Conservation (phyloP, 2,888 invertebrate species). For the Tanytarsus gracilentus region DNA sequence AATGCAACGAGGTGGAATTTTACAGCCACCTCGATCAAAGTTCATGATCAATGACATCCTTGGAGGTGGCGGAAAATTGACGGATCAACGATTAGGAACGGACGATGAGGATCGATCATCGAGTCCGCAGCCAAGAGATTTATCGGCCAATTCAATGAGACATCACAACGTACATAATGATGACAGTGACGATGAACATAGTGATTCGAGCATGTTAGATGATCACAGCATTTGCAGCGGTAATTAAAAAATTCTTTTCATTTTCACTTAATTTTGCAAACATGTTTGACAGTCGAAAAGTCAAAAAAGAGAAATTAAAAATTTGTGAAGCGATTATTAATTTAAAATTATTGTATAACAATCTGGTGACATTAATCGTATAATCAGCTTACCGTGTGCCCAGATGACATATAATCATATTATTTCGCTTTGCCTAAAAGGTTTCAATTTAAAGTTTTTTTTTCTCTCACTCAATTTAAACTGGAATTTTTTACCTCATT, state of each 20-base stretch:
- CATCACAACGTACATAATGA: slow-evolving; percentile 35
- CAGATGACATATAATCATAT: slow-evolving; percentile 28
- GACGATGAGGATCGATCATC: slow-evolving; percentile 38
- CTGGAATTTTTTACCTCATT: not conserved
- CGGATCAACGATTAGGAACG: slow-evolving; percentile 32
- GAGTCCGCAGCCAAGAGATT: slow-evolving; percentile 38
- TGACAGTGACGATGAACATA: slow-evolving; percentile 36
- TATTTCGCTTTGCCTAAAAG: slow-evolving; percentile 11
- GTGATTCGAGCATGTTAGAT: slow-evolving; percentile 14
- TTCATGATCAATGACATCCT: slow-evolving; percentile 89
- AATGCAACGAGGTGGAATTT: slow-evolving; percentile 39
- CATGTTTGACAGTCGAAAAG: not conserved
- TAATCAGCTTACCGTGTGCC: slow-evolving; percentile 27
- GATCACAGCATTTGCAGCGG: slow-evolving; percentile 28
- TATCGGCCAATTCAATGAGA: slow-evolving; percentile 36
- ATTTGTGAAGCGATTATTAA: not conserved
- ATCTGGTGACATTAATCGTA: slow-evolving; percentile 27
- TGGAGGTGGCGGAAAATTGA: slow-evolving; percentile 45
- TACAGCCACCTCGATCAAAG: slow-evolving; percentile 62
- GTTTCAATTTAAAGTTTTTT: not conserved
- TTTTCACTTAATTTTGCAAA: not conserved
- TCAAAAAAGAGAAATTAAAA: not conserved
- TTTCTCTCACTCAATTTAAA: not conserved
- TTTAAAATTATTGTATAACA: slow-evolving; percentile 11
- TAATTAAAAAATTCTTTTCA: not conserved